A percentile compares a stretch with the other conserved stretches of the same genome.
Conservation (phyloP, 1,140 invertebrate species). For the Eupristina koningsbergeri region DNA sequence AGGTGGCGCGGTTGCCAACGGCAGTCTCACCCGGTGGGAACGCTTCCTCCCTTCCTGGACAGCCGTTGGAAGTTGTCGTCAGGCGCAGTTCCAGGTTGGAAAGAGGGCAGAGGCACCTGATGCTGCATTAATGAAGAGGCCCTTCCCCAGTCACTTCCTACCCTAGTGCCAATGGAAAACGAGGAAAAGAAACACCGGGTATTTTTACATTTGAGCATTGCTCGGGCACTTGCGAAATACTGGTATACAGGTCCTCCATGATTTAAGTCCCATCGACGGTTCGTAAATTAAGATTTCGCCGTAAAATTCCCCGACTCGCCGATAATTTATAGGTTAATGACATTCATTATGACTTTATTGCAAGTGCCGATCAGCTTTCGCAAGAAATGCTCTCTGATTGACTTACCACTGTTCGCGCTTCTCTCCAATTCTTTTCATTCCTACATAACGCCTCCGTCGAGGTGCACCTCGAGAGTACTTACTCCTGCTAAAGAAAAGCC, state of each 20-base stretch:
- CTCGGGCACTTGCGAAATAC: too few relatives aligned
- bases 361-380: not conserved
- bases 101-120: too few relatives aligned
- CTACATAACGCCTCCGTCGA: too few relatives aligned
- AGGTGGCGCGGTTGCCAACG: not conserved
- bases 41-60: slow-evolving; percentile 22
- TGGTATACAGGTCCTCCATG: too few relatives aligned
- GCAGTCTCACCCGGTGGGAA: not conserved
- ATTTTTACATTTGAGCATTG: too few relatives aligned
- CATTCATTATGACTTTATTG: not conserved
- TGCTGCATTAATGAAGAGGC: not conserved
- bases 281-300: not conserved
- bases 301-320: not conserved
- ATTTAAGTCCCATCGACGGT: not conserved
- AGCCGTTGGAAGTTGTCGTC: too few relatives aligned
- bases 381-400: not conserved
- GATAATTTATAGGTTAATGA: not conserved
- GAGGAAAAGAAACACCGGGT: not conserved
- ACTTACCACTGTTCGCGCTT: not conserved
- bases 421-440: too few relatives aligned
- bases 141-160: not conserved
- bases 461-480: too few relatives aligned
- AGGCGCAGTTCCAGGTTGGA: too few relatives aligned
- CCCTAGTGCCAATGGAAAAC: too few relatives aligned
- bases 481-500: too few relatives aligned